A percentile compares a stretch with the other conserved stretches of the same genome.
These are phyloP conservation scores for Leptinotarsa undecemlineata DNA, from an alignment of 1,140 invertebrate species.

Conservation along the genomic window DNA sequence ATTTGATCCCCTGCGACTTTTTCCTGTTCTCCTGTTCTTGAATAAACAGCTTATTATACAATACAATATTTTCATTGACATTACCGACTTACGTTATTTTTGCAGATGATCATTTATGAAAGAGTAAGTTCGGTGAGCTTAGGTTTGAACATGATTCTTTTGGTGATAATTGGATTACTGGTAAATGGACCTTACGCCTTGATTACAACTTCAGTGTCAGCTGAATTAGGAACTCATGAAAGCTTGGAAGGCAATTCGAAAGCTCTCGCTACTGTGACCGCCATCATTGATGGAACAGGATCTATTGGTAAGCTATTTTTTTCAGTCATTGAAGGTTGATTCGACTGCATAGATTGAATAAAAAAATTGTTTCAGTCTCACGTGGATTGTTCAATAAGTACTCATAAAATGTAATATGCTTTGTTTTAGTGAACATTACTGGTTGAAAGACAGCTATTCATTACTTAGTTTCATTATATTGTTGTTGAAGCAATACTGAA, in stretches of 20 bases:
- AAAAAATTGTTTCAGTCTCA: too few species aligned
- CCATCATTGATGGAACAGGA: constrained; percentile 96
- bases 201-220: constrained; percentile 94
- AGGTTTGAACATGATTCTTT: constrained; percentile 67
- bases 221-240: constrained; percentile 89
- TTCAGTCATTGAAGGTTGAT: background rate
- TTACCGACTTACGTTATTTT: constrained; percentile 4
- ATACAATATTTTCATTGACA: too few species aligned
- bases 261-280: constrained; percentile 92
- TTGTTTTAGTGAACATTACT: too few species aligned
- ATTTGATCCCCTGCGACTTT: too few species aligned
- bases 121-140: constrained; percentile 67
- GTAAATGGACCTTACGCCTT: constrained; percentile 96
- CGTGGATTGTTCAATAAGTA: too few species aligned
- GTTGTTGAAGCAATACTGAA: too few species aligned
- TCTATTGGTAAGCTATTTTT: constrained; percentile 67
- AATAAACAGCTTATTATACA: too few species aligned
- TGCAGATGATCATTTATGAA: constrained; percentile 81
- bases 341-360: too few species aligned
- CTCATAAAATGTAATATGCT: too few species aligned
- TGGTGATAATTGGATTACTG: constrained; percentile 78
- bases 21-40: too few species aligned
- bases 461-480: too few species aligned
- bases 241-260: constrained; percentile 82
- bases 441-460: too few species aligned